Evolutionary conservation across 2,113 vertebrate genomes (phyloP), one percentile per base, ranked within the genome.

Genomic region (Thamnophis sirtalis): DNA sequence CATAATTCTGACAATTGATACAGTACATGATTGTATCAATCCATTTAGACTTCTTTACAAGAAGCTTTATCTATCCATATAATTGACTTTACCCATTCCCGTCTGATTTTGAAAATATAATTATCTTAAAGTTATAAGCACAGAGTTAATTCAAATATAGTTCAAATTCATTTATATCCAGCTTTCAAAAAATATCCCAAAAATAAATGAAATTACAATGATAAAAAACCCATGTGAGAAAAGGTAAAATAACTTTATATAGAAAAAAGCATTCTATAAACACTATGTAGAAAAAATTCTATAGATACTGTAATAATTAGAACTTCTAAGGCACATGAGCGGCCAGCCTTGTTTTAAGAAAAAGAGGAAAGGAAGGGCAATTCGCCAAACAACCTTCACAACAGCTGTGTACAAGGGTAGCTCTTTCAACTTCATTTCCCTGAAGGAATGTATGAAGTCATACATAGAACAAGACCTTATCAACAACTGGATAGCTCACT

Each of bases 391-490:
- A n/a, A 15, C 84, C 55, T 58, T 89, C 48, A 93, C 54, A 33
- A 21, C 92, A 93, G 84, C 92, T 93, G 90, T 3, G 60, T 26
- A 9, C n/a, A 58, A 93, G 24, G 53, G 49, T 84, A n/a, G 53
- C 26, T 84, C 19, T 93, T 86, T 49, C 50, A 51, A 93, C 56
- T 38, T 51, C 50, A 92, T 90, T 95, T 96, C 86, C 95, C 84
- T 92, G 86, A 92, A 91, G 68, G 87, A 95, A 96, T 90, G 88
- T 3, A 60, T 38, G 88, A 95, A 50, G 86, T 93, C 54, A 94
- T 3, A 48, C 94, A 48, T 94, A 93, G 55, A 91, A 4, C 28
- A 85, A 93, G 33, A 33, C n/a, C 87, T 91, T 93, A 93, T 54
- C 38, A 94, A 68, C n/a, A 0, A 7, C 22, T 86, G 21, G 89